Percentiles rank a stretch among this genome's conserved stretches.
These are phyloP conservation scores for Paracentrotus lividus DNA, from an alignment of 53 echinoderm and acorn worm species.

Conservation along the genomic window DNA sequence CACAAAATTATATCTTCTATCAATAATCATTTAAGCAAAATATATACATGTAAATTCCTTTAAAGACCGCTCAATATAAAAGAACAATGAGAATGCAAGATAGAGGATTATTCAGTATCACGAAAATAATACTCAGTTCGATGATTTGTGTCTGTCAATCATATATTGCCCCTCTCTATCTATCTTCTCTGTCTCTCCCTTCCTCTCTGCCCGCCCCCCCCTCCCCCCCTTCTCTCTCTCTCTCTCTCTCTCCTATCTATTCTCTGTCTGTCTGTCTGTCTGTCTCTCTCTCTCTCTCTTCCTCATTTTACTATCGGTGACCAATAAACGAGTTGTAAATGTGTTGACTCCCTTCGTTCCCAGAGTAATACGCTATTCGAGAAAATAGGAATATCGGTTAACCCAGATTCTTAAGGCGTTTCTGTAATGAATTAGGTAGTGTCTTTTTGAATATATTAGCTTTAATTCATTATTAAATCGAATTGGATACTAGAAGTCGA, in stretches of 20 bases:
- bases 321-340: not conserved
- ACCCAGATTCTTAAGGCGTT: not conserved
- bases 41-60: too few species aligned
- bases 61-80: too few species aligned
- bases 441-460: not conserved
- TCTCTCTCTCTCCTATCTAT: not conserved
- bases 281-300: not conserved
- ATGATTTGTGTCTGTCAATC: too few species aligned
- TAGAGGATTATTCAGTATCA: too few species aligned
- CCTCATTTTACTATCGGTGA: not conserved
- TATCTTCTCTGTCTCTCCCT: not conserved
- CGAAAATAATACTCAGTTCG: too few species aligned
- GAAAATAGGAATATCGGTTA: not conserved
- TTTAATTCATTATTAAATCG: constrained; percentile 16
- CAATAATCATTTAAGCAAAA: too few species aligned
- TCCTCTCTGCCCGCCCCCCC: not conserved
- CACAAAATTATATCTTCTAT: too few species aligned
- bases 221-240: not conserved
- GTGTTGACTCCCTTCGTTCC: not conserved
- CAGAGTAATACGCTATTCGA: constrained; percentile 5
- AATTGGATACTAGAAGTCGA: not conserved
- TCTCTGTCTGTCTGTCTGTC: not conserved
- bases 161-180: too few species aligned
- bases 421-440: not conserved
- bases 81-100: too few species aligned